Evolutionary conservation across 2,888 invertebrate species (phyloP), one percentile per base, ranked within the genome.

Genomic region (Drosophila parthenogenetica): DNA sequence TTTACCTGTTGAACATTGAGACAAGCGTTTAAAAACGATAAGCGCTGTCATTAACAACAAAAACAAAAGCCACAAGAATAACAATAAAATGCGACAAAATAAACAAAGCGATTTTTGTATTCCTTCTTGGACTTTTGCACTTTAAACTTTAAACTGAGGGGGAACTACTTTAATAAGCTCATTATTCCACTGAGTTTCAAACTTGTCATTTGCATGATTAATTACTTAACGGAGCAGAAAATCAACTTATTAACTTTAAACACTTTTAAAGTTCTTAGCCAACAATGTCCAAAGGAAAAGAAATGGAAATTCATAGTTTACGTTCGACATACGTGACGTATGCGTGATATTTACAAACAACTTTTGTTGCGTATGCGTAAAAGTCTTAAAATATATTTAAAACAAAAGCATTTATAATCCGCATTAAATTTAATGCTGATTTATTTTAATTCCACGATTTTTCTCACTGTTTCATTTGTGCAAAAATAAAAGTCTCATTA

Each of bases 1-100:
- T 43, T 61, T 66, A 65, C 65, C 77, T 61, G 77, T 65, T 71
- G 45, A 70, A 32, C 57, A 76, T 43, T 49, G 45, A 49, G 71
- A 64, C 70, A 75, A 45, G 58, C 76, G 40, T 48, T 22, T 53
- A 49, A 19, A 5, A 14, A 19, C 54, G 71, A 73, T 76, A 76
- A 70, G 43, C 37, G 8, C 19, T 17, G 59, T 35, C 29, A 17
- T 55, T 39, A 59, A 57, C 45, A 48, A n/a, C 32, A n/a, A 29
- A 8, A 29, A 8, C 8, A 29, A 29, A 29, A 8, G 7, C 25
- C 5, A 25, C 8, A 29, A 8, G 8, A 8, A 29, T 8, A 29
- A 29, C 29, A 29, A 29, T 29, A 8, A 29, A 29, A 29, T 29
- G 29, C 29, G 51, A 17, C 29, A 39, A 7, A 74, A 51, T 29